Percentiles rank a stretch among this genome's conserved stretches.
Evolutionary conservation across 1,140 invertebrate genomes (phyloP).

Genomic region (Drosophila paulistorum): DNA sequence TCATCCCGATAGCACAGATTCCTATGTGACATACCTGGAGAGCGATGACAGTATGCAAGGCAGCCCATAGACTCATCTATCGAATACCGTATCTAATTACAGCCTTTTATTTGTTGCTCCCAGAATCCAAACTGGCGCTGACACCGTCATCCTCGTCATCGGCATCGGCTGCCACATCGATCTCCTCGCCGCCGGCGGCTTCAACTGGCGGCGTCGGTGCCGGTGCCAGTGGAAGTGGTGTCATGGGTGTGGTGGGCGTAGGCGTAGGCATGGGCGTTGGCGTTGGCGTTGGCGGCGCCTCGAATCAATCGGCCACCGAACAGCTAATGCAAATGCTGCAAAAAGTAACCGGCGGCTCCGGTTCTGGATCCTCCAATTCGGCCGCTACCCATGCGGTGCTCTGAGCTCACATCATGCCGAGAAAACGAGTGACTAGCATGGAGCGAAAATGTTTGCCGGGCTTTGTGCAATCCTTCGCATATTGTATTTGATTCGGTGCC

Average conservation of each 20-base stretch:
- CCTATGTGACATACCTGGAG: conserved; percentile 94
- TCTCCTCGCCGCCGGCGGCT: conserved; percentile 73
- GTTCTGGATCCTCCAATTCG: conserved; percentile 18
- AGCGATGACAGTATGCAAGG: conserved; percentile 91
- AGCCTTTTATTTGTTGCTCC: conserved; percentile 82
- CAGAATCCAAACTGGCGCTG: conserved; percentile 81
- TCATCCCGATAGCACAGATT: conserved; percentile 92
- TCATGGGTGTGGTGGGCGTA: conserved; percentile 52
- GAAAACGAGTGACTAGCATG: conserved; percentile 9
- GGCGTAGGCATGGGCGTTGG: conserved; percentile 17
- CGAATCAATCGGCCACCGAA: conserved; percentile 78
- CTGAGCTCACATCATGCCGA: conserved; percentile 38
- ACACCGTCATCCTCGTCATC: conserved; percentile 77
- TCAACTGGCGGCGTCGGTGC: conserved; percentile 27
- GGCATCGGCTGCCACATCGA: conserved; percentile 74
- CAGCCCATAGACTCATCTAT: conserved; percentile 85
- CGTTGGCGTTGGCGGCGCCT: conserved; percentile 21
- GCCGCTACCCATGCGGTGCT: conserved; percentile 66
- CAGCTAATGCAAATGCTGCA: conserved; percentile 81
- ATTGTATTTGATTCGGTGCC: conserved; percentile 71
- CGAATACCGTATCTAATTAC: conserved; percentile 76
- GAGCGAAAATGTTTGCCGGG: conserved; percentile 44
- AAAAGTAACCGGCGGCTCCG: conserved; percentile 76
- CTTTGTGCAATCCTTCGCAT: conserved; percentile 60
- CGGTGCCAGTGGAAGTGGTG: conserved; percentile 18